These are phyloP conservation scores for Fistularia tabacaria DNA, from an alignment of 2,797 vertebrate genomes.

Conservation along the genomic window DNA sequence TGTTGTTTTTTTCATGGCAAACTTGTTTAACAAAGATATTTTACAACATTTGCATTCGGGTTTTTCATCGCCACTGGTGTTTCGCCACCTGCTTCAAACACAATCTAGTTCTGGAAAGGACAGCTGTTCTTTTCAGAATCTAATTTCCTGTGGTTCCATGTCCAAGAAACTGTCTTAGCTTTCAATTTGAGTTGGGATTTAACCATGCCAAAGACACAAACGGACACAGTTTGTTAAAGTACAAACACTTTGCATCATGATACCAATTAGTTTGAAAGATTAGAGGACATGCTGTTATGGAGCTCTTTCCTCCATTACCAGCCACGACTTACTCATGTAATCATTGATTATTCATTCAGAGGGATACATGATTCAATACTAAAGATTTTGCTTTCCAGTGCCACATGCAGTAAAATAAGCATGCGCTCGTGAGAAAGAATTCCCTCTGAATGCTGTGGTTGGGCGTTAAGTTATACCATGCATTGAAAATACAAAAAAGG, in stretches of 20 bases:
- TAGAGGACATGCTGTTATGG: slow-evolving; percentile 46
- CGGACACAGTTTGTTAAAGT: slow-evolving; percentile 13
- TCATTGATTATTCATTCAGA: slow-evolving; percentile 53
- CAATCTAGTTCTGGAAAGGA: too few species aligned
- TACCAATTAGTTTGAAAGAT: slow-evolving; percentile 17
- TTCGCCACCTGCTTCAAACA: too few species aligned
- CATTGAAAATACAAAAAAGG: too few species aligned
- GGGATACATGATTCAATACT: slow-evolving; percentile 22
- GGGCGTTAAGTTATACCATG: too few species aligned
- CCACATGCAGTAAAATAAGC: slow-evolving; percentile 9
- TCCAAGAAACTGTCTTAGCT: slow-evolving; percentile 11
- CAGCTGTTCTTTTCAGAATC: too few species aligned
- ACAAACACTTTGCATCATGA: slow-evolving; percentile 28
- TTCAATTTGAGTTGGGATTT: slow-evolving; percentile 45
- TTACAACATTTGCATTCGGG: slow-evolving; percentile 5
- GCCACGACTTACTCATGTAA: slow-evolving; percentile 54
- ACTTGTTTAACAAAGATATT: slow-evolving; percentile 8
- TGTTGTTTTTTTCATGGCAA: slow-evolving; percentile 3
- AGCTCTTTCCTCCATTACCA: slow-evolving; percentile 66
- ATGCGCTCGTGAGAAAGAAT: too few species aligned
- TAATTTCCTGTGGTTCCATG: not conserved
- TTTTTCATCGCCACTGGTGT: not conserved
- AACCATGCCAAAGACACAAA: slow-evolving; percentile 11
- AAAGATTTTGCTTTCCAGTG: slow-evolving; percentile 16
- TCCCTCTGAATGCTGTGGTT: too few species aligned